These are phyloP conservation scores for Hemibagrus guttatus DNA, from an alignment of 2,797 vertebrate species.

Conservation along the genomic window DNA sequence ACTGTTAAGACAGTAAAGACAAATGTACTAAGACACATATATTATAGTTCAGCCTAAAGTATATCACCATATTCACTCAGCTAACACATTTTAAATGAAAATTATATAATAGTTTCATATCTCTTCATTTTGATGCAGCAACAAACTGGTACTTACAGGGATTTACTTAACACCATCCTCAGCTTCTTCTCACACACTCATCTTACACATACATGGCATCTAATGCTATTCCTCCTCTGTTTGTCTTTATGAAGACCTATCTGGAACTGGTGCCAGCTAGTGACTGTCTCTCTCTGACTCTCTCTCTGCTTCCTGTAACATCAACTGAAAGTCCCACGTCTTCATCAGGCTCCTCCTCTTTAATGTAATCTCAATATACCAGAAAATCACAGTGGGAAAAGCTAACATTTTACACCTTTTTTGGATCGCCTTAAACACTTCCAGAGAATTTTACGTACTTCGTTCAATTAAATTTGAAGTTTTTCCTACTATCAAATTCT, in stretches of 20 bases:
- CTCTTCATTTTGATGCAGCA: not conserved
- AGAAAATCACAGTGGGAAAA: not conserved
- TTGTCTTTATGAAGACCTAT: not conserved
- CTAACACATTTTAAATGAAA: too few relatives aligned
- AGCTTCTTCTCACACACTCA: not conserved
- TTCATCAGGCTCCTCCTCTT: not conserved
- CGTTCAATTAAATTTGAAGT: not conserved
- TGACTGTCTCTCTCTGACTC: not conserved
- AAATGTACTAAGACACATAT: not conserved
- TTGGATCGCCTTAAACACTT: not conserved
- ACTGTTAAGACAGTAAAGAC: not conserved
- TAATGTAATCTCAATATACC: not conserved
- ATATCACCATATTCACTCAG: not conserved
- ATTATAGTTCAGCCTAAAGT: not conserved
- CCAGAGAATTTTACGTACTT: not conserved
- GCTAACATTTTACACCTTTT: not conserved
- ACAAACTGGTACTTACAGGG: not conserved
- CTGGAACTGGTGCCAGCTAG: not conserved
- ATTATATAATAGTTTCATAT: too few relatives aligned
- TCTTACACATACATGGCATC: too few relatives aligned
- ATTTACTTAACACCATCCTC: not conserved
- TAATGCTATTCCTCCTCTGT: not conserved
- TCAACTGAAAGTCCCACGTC: not conserved
- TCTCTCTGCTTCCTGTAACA: not conserved
- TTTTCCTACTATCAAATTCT: not conserved